Evolutionary conservation across 2,113 vertebrate genomes (phyloP), one percentile per base, ranked within the genome.

Genomic region (Ptychochromis oligacanthus): DNA sequence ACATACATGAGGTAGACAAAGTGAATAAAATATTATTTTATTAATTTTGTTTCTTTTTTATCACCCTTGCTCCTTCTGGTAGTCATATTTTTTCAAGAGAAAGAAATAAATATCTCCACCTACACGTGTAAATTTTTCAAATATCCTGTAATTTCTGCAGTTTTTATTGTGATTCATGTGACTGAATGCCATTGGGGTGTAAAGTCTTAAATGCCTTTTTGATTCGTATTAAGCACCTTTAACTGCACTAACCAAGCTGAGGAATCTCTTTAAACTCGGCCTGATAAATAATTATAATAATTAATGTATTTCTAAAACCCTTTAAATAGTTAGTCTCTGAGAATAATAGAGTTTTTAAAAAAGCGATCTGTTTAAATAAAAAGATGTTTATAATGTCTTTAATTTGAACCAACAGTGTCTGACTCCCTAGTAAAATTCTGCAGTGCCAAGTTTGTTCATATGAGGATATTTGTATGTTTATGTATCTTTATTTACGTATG

Each of bases 401-500:
- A 49, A 82, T 82, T 58, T 14, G 80, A 82, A 80, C 28, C 70
- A 18, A 61, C 34, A 58, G n/a, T 49, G 24, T 77, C 46, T 22
- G 55, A 58, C 79, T 74, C 8, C 5, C 40, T 61, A 34, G 28
- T 8, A 10, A 61, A 61, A 34, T 34, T 76, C 70, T 36, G 54
- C n/a, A 60, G 84, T 82, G 57, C 40, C 64, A 74, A 61, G 56
- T 87, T 65, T 82, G 83, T 86, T 77, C 4, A 88, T 76, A 74
- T 46, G 22, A 77, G 1, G 20, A 81, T 59, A 57, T 82, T 75
- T 88, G 59, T 79, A 67, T 78, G 76, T 80, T 75, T 78, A 49
- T 88, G 22, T 75, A 13, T 72, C 15, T 82, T 1, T 83, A 85
- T 88, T 76, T 86, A 89, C 78, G 78, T 72, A 81, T 64, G 77